Conservation (phyloP, 1,140 invertebrate species). For the Mactra quadrangularis region DNA sequence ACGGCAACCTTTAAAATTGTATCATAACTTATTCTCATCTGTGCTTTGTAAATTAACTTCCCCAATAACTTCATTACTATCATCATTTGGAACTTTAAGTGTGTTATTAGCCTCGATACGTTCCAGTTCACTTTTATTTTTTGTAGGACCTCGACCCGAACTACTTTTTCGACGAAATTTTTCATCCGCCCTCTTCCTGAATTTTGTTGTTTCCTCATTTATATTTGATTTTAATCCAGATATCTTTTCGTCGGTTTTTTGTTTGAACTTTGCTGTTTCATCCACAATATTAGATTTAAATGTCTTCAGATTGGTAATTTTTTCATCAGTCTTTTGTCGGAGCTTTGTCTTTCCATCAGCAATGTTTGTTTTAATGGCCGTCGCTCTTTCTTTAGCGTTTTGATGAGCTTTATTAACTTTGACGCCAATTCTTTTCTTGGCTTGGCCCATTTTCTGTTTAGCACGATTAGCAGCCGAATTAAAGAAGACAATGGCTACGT, state of each 20-base stretch:
- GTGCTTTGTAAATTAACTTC: no score
- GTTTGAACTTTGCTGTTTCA: constrained; percentile 35
- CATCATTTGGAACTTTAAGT: no score
- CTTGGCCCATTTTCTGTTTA: constrained; percentile 40
- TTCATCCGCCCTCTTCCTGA: constrained; percentile 45
- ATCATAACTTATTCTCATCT: no score
- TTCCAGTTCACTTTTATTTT: no score
- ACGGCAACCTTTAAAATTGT: no score
- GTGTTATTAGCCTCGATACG: no score
- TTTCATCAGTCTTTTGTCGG: constrained; percentile 47
- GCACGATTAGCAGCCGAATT: constrained; percentile 35
- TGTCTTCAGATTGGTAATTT: constrained; percentile 5
- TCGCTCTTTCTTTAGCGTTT: constrained; percentile 83
- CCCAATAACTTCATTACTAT: no score
- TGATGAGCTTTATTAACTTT: constrained; percentile 35
- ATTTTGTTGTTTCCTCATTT: constrained; percentile 44
- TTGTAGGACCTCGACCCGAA: no score
- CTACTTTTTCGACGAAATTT: constrained; percentile 25
- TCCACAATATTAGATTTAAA: constrained; percentile 42
- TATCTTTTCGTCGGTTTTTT: constrained; percentile 83
- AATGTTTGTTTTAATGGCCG: constrained; percentile 42
- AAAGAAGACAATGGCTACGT: constrained; percentile 88
- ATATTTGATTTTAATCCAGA: constrained; percentile 46
- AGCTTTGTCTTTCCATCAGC: constrained; percentile 36
- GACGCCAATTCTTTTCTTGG: constrained; percentile 41